phyloP scores from a whole-genome alignment of 2,797 vertebrate species.

The Amphiprion clarkii region DNA sequence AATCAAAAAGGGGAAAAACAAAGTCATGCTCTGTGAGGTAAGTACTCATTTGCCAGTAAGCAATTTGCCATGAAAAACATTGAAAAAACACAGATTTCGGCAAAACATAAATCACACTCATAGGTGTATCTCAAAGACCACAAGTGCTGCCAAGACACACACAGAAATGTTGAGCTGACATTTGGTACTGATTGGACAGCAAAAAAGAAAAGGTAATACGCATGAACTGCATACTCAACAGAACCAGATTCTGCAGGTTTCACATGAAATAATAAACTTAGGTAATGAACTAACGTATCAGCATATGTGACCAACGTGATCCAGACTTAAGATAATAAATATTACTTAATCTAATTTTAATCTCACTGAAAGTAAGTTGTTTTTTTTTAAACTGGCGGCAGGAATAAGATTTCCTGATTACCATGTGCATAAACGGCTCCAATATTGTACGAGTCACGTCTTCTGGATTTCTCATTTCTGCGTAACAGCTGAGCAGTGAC shows the following conservation, averaged over 20 bases:
- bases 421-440: background rate
- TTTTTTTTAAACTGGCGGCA: background rate
- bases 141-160: background rate
- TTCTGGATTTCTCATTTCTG: background rate
- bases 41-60: background rate
- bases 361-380: background rate
- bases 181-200: slow-evolving; percentile 8
- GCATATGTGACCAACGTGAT: background rate
- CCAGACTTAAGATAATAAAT: background rate
- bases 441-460: background rate
- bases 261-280: background rate
- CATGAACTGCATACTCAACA: background rate
- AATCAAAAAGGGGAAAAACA: too few species aligned
- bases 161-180: background rate
- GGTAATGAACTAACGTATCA: background rate
- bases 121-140: background rate
- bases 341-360: background rate
- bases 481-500: background rate
- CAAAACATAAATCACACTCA: background rate
- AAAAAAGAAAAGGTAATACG: background rate
- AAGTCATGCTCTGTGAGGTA: too few species aligned
- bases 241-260: background rate
- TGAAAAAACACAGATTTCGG: background rate
- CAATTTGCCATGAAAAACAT: background rate
- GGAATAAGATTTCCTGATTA: background rate